Conservation (phyloP, 1,140 invertebrate genomes). For the Mizuhopecten yessoensis region DNA sequence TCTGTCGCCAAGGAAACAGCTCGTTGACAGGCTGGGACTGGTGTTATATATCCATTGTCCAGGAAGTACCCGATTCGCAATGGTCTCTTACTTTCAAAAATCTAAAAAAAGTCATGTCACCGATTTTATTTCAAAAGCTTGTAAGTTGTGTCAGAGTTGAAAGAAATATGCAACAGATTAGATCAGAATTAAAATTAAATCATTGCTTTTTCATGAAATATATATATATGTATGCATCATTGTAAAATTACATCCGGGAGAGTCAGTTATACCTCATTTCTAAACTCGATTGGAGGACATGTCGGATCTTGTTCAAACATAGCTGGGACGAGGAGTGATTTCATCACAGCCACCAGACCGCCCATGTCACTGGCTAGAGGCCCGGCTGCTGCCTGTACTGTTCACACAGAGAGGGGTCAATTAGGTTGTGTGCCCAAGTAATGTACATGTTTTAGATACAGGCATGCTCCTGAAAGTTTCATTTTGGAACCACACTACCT, state of each 20-base stretch:
- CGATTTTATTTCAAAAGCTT: no score
- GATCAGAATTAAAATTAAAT: no score
- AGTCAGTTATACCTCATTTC: not conserved
- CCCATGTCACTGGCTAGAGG: not conserved
- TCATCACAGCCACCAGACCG: not conserved
- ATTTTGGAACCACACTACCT: no score
- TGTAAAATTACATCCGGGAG: no score
- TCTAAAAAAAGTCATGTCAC: not conserved
- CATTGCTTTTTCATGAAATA: no score
- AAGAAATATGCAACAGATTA: no score
- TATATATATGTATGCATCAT: no score
- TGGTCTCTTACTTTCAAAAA: not conserved
- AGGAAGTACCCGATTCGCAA: not conserved
- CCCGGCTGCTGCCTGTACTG: not conserved
- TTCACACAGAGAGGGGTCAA: not conserved
- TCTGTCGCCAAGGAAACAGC: not conserved
- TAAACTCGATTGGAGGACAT: not conserved
- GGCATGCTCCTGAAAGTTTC: no score
- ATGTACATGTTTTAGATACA: no score
- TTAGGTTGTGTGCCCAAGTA: no score
- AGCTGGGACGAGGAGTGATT: not conserved
- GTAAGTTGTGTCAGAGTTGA: no score
- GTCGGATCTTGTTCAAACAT: not conserved
- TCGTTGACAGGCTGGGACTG: slow-evolving; percentile 6
- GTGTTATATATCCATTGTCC: not conserved